These are phyloP conservation scores for Halocaridina rubra DNA, from an alignment of 2,888 invertebrate species.

Conservation along the genomic window DNA sequence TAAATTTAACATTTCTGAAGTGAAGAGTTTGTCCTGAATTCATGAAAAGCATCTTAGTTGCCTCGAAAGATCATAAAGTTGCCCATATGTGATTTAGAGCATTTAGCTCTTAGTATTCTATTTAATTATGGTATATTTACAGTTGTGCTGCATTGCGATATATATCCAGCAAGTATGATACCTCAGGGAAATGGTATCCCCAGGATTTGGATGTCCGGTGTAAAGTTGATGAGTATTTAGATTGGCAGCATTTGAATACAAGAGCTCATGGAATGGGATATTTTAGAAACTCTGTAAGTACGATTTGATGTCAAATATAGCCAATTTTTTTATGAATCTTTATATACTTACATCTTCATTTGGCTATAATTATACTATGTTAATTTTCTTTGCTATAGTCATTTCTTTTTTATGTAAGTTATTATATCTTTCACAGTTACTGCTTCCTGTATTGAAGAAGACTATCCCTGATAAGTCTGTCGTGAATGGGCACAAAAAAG, in stretches of 20 bases:
- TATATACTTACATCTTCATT: background rate
- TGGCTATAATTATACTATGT: background rate
- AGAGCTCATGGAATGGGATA: conserved; percentile 74
- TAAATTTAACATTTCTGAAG: too few species aligned
- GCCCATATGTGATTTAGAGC: too few species aligned
- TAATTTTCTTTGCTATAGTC: background rate
- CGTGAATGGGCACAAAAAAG: conserved; percentile 14
- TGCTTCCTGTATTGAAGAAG: conserved; percentile 15
- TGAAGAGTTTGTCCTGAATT: too few species aligned
- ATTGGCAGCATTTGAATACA: conserved; percentile 81
- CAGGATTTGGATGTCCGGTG: conserved; percentile 74
- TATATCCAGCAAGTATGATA: conserved; percentile 71
- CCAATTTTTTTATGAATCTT: background rate
- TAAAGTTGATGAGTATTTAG: conserved; percentile 78
- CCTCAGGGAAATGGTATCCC: conserved; percentile 77
- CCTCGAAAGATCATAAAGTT: too few species aligned
- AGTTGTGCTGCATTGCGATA: conserved; percentile 76
- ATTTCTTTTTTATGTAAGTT: background rate
- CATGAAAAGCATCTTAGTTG: too few species aligned
- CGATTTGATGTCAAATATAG: background rate
- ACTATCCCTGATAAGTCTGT: background rate
- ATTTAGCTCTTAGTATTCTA: too few species aligned
- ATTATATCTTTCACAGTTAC: background rate
- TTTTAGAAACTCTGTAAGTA: conserved; percentile 73
- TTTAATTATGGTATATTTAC: too few species aligned